Percentiles rank a stretch among this genome's conserved stretches.
Conservation (phyloP, 2,888 invertebrate species). For the Drosophila neonasuta region DNA sequence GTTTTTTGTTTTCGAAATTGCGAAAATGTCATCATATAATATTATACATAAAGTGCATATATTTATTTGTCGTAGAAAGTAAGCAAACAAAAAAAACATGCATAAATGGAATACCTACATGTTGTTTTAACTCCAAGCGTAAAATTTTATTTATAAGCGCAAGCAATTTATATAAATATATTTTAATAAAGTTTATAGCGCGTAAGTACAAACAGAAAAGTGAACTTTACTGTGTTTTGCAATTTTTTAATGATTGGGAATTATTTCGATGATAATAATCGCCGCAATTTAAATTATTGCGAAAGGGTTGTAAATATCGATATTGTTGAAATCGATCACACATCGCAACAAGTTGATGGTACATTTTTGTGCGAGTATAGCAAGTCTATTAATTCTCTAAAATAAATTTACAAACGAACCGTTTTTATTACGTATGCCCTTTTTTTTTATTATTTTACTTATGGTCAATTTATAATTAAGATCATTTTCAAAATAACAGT, state of each 20-base stretch:
- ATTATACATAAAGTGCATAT: constrained; percentile 38
- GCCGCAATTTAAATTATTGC: neutral
- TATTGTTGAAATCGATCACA: neutral
- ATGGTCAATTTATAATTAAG: neutral
- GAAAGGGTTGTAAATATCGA: neutral
- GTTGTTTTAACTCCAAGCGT: constrained; percentile 68
- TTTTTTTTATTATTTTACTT: neutral
- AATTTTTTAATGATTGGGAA: neutral
- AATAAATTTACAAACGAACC: neutral
- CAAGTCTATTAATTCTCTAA: neutral
- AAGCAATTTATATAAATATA: constrained; percentile 73
- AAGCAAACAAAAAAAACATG: constrained; percentile 28
- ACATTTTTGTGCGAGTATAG: neutral
- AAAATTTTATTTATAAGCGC: constrained; percentile 66
- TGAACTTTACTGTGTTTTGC: neutral
- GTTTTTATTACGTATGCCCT: neutral
- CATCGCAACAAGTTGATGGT: too few species aligned
- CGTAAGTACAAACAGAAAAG: constrained; percentile 42
- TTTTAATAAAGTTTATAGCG: constrained; percentile 74
- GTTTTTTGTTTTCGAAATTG: constrained; percentile 29
- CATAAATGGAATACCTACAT: constrained; percentile 42
- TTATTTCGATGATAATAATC: neutral
- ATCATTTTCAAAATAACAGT: neutral
- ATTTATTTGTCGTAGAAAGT: constrained; percentile 67
- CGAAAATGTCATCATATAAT: constrained; percentile 32